Conservation (phyloP, 2,888 invertebrate species). For the Sialis fuliginosa region DNA sequence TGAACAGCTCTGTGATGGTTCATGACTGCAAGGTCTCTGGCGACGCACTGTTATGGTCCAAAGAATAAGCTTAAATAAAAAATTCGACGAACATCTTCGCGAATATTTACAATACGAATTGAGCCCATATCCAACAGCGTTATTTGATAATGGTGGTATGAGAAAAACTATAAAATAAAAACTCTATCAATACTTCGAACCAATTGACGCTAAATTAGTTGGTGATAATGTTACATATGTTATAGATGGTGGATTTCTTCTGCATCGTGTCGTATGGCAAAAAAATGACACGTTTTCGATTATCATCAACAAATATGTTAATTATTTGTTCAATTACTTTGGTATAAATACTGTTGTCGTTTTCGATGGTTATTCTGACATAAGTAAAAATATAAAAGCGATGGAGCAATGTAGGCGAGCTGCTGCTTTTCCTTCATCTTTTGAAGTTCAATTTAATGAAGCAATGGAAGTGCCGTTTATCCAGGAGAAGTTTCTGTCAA, state of each 20-base stretch:
- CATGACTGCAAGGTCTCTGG: no score
- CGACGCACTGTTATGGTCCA: no score
- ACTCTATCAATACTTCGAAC: neutral
- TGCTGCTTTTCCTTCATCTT: neutral
- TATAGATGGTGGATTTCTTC: neutral
- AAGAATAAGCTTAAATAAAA: constrained; percentile 1
- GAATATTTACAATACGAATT: neutral
- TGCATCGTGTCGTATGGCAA: constrained; percentile 7
- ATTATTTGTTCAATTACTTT: constrained; percentile 7
- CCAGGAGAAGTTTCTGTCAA: neutral
- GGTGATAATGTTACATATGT: neutral
- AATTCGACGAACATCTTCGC: neutral
- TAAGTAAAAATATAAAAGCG: constrained; percentile 3
- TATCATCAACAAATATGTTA: constrained; percentile 1
- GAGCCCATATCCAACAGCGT: neutral
- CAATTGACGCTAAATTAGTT: neutral
- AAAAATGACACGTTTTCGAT: constrained; percentile 6
- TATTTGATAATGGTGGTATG: neutral
- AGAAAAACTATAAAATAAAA: neutral
- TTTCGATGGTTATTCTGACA: constrained; percentile 6
- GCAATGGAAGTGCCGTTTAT: neutral
- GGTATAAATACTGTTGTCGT: constrained; percentile 5
- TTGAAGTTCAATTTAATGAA: constrained; percentile 1
- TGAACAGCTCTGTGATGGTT: no score
- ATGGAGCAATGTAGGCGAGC: neutral